phyloP scores from a whole-genome alignment of 2,888 invertebrate genomes.

The Sepiola atlantica region DNA sequence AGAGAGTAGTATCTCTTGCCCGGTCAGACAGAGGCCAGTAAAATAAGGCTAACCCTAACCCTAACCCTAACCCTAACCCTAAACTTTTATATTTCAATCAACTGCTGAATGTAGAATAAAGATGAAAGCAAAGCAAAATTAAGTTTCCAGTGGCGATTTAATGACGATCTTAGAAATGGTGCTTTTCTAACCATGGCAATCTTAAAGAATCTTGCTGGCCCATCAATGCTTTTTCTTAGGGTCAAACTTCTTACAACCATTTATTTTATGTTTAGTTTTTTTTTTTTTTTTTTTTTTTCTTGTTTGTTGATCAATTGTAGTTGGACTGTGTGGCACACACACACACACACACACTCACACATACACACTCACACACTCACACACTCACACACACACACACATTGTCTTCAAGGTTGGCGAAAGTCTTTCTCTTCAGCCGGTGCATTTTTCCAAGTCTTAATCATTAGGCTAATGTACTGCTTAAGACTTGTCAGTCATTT shows the following conservation, averaged over 20 bases:
- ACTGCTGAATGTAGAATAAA: too few relatives aligned
- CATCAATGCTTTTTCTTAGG: background rate
- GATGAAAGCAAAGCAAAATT: background rate
- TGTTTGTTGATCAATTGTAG: background rate
- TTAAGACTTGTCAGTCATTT: constrained; percentile 20
- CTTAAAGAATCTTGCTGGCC: background rate
- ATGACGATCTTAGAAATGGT: background rate
- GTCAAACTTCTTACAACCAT: background rate
- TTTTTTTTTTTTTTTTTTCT: background rate
- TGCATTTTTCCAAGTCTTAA: constrained; percentile 21
- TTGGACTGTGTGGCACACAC: background rate
- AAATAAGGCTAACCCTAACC: too few relatives aligned
- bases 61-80: too few relatives aligned
- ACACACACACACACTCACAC: background rate
- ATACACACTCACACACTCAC: too few relatives aligned
- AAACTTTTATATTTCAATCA: too few relatives aligned
- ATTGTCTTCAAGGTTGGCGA: constrained; percentile 8
- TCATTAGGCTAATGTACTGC: constrained; percentile 32
- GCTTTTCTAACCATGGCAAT: background rate
- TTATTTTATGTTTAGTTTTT: background rate
- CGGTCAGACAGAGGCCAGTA: too few relatives aligned
- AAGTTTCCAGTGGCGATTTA: background rate
- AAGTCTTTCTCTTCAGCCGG: background rate
- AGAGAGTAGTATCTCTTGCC: too few relatives aligned
- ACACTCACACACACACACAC: background rate